phyloP scores from a whole-genome alignment of 2,797 vertebrate genomes.

The Sternotherus odoratus region DNA sequence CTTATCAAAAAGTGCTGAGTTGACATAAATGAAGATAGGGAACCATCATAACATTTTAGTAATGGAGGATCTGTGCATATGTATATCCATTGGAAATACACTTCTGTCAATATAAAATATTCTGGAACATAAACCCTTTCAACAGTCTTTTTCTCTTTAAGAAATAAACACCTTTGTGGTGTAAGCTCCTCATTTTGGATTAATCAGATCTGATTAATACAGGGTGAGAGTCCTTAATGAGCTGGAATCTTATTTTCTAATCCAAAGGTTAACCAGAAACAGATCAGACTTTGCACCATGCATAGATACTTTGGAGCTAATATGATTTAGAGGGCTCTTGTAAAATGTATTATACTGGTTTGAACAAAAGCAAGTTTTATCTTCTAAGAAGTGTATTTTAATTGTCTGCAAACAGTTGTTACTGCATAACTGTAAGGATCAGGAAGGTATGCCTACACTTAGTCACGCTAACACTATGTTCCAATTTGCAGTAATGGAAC shows the following conservation, averaged over 20 bases:
- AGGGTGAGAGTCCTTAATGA: background rate
- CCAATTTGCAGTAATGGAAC: constrained; percentile 78
- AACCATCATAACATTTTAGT: background rate
- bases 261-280: background rate
- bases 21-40: background rate
- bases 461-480: constrained; percentile 26
- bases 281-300: background rate
- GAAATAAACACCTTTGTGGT: background rate
- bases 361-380: background rate
- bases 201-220: background rate
- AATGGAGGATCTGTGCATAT: background rate
- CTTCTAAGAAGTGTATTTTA: background rate
- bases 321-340: background rate
- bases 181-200: background rate
- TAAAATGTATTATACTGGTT: background rate
- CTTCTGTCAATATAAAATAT: background rate
- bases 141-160: background rate
- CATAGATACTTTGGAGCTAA: background rate
- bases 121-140: background rate
- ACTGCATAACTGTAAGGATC: background rate
- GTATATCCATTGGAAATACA: background rate
- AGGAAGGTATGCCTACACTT: background rate
- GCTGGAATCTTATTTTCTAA: background rate
- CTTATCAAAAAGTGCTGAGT: background rate
- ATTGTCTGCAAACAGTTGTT: background rate